These are phyloP conservation scores for Lithophane socia DNA, from an alignment of 2,888 invertebrate genomes.

Conservation along the genomic window DNA sequence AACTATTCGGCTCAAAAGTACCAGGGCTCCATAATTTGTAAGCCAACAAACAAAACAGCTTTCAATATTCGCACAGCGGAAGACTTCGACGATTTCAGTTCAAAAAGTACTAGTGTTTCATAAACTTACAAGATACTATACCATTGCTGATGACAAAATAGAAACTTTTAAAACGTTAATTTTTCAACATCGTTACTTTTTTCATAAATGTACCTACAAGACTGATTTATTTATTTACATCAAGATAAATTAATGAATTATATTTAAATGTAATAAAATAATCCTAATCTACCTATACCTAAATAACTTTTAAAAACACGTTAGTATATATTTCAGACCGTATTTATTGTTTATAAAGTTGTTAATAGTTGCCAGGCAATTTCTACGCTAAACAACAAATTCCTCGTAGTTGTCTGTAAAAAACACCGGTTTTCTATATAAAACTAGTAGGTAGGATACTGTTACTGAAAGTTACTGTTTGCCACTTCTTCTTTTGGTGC, in stretches of 20 bases:
- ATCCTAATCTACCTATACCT: too few relatives aligned
- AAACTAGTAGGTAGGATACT: background rate
- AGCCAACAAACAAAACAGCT: background rate
- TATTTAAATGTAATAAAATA: too few relatives aligned
- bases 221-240: too few relatives aligned
- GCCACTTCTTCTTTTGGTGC: background rate
- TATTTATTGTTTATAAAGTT: background rate
- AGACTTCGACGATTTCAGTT: background rate
- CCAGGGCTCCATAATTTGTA: constrained; percentile 1
- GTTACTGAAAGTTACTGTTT: background rate
- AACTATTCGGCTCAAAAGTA: constrained; percentile 15
- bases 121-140: background rate
- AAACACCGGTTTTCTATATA: background rate
- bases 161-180: background rate
- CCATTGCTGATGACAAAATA: background rate
- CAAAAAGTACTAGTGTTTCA: constrained; percentile 23
- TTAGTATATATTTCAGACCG: background rate
- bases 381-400: background rate
- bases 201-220: background rate
- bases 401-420: too few relatives aligned
- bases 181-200: background rate
- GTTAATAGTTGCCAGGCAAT: background rate
- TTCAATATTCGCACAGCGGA: background rate
- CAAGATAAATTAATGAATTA: too few relatives aligned
- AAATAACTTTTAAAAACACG: too few relatives aligned